These are phyloP conservation scores for Oenanthe melanoleuca DNA, from an alignment of 2,113 vertebrate species.

Conservation along the genomic window DNA sequence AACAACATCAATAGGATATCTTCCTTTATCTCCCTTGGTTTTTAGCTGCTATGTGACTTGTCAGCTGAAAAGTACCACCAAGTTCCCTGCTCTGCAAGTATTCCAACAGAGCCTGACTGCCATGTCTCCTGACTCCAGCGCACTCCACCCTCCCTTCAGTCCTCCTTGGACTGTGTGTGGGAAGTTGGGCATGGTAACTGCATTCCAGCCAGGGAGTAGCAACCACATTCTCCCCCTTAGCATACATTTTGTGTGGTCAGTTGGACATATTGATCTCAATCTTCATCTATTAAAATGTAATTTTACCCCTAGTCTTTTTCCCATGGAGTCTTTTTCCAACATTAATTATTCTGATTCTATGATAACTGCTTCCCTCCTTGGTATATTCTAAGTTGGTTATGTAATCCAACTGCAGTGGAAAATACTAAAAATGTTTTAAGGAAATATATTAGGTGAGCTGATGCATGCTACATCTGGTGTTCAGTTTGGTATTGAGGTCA, in stretches of 20 bases:
- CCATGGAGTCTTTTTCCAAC: background rate
- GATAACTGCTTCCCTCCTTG: background rate
- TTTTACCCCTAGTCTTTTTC: background rate
- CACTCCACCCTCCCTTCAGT: accelerated
- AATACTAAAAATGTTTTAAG: background rate
- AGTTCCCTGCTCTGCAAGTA: background rate
- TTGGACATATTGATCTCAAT: too few relatives aligned
- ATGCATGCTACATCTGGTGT: background rate
- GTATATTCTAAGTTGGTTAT: background rate
- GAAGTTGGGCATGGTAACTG: accelerated
- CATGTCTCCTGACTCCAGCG: background rate
- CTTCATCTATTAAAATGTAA: background rate
- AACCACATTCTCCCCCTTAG: background rate
- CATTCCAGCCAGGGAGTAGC: background rate
- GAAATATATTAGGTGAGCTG: background rate
- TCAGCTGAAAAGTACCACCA: background rate
- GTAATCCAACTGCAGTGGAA: background rate
- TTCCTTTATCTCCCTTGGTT: background rate
- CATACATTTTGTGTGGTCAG: background rate
- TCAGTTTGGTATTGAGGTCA: background rate
- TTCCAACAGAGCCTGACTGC: background rate
- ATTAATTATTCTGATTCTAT: background rate
- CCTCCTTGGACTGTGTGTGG: background rate
- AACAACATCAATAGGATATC: background rate
- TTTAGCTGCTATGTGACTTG: background rate